Evolutionary conservation across 2,888 invertebrate genomes (phyloP).

Genomic region (Tipula confusa): DNA sequence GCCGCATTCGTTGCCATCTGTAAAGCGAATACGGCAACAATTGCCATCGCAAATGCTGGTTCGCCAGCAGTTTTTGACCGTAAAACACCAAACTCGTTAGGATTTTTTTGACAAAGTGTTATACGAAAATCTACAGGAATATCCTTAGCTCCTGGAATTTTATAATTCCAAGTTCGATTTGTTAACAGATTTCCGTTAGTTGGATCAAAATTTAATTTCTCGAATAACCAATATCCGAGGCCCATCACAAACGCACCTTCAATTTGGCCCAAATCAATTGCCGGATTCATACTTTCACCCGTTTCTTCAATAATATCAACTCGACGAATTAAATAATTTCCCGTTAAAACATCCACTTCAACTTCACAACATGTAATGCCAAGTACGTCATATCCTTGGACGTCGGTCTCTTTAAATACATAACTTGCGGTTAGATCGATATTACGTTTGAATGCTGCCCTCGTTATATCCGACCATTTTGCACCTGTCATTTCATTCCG

Average conservation of each 20-base stretch:
- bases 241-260: constrained; percentile 60
- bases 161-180: constrained; percentile 60
- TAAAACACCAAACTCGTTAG: constrained; percentile 54
- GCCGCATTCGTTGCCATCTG: constrained; percentile 54
- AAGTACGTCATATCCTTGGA: constrained; percentile 57
- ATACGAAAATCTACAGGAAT: constrained; percentile 58
- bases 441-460: constrained; percentile 35
- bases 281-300: constrained; percentile 62
- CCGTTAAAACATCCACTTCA: constrained; percentile 69
- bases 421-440: constrained; percentile 39
- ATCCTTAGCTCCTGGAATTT: constrained; percentile 56
- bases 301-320: constrained; percentile 67
- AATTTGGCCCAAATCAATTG: constrained; percentile 64
- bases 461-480: constrained; percentile 36
- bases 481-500: constrained; percentile 33
- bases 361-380: constrained; percentile 61
- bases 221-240: constrained; percentile 57
- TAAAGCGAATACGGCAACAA: constrained; percentile 50
- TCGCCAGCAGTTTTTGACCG: constrained; percentile 53
- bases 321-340: constrained; percentile 59
- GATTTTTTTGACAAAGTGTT: constrained; percentile 52
- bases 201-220: constrained; percentile 54
- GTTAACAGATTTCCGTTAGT: constrained; percentile 55
- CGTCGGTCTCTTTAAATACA: constrained; percentile 43
- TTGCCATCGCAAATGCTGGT: constrained; percentile 42